Base-by-base conservation (phyloP, 2,797 vertebrate genomes). In the Aeoliscus strigatus region DNA sequence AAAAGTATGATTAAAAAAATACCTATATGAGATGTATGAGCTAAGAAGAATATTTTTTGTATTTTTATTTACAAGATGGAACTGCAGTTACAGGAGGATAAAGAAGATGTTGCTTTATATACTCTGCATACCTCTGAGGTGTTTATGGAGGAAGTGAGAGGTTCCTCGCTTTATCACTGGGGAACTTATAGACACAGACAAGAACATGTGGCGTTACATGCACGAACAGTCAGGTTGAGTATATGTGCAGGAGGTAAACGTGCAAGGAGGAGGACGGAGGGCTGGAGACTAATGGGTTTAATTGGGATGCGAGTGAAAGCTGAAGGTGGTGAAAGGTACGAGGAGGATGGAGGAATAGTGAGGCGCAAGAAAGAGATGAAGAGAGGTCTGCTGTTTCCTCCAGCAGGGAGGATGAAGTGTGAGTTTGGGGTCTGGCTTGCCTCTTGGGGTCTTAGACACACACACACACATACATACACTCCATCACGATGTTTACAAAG, bases 401-500 rank as follows among this genome's bases (percentile, higher is more conserved):
- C n/a, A 47, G 59, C 49, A 60, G 21, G 55, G 14, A 68, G 41
- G 51, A 61, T 65, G 48, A 69, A 60, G 63, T 48, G 44, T 63
- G 58, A 61, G 60, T 51, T 43, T 39, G 60, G 39, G 68, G 71
- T 75, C 79, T 81, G 73, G 62, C 64, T 80, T 68, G 27, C 61
- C 68, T 80, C 71, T 40, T 33, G 51, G 54, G 67, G 56, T 73
- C 45, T 54, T 51, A 38, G 4, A 61, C 46, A 62, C 51, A 51
- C 53, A 48, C 15, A 28, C 37, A 16, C 44, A 33, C 39, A 25
- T 42, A 40, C 43, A 35, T 33, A 39, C 28, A 29, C 31, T 31
- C 45, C 25, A 44, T 18, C 32, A 38, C 32, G 60, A 61, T 82
- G 77, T 85, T 80, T 85, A 81, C 53, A 79, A 7, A 64, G 55